A percentile compares a stretch with the other conserved stretches of the same genome.
phyloP scores from a whole-genome alignment of 2,113 vertebrate species.

The Trogon surrucura region DNA sequence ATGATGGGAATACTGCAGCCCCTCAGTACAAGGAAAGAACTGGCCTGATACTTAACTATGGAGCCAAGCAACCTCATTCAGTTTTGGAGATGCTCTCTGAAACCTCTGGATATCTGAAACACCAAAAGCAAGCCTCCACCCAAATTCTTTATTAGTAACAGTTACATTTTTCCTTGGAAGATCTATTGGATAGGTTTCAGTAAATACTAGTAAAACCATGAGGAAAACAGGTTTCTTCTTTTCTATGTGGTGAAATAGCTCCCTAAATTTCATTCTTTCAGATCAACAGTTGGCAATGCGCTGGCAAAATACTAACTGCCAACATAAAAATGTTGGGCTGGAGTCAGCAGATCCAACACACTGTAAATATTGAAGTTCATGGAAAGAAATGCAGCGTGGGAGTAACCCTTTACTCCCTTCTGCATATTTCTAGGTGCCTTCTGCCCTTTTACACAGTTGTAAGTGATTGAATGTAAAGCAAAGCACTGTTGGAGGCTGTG shows the following conservation, averaged over 20 bases:
- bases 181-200: neutral
- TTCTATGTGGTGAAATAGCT: neutral
- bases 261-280: neutral
- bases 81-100: neutral
- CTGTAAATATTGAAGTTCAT: conserved; percentile 8
- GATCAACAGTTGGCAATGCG: neutral
- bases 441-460: neutral
- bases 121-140: neutral
- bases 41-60: neutral
- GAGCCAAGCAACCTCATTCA: neutral
- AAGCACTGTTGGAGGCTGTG: neutral
- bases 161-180: neutral
- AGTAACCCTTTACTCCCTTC: conserved; percentile 37
- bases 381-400: conserved; percentile 14
- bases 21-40: neutral
- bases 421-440: neutral
- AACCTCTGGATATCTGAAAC: neutral
- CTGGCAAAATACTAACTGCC: conserved; percentile 12
- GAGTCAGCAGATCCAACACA: conserved; percentile 19
- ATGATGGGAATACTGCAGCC: neutral
- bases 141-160: neutral
- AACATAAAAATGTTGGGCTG: neutral
- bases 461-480: neutral
- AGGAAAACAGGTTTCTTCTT: neutral
- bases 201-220: neutral